Conservation (phyloP, 1,140 invertebrate genomes). For the Teleogryllus occipitalis region DNA sequence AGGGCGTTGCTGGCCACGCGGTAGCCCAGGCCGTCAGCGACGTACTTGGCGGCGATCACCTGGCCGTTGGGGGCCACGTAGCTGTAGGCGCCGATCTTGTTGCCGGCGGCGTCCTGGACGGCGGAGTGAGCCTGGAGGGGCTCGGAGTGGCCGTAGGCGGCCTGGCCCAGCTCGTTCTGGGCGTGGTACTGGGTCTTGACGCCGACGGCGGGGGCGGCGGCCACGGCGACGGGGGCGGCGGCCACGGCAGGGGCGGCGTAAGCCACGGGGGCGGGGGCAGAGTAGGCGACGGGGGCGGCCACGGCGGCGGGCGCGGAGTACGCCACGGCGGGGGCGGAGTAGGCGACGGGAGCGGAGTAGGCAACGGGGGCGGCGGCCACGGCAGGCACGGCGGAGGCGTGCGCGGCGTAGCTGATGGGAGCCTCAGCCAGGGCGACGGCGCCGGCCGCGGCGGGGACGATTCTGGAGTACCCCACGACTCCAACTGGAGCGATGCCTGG, state of each 20-base stretch:
- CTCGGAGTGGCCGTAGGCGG: constrained; percentile 46
- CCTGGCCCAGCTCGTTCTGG: constrained; percentile 46
- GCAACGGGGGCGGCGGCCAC: neutral
- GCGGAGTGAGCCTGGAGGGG: constrained; percentile 43
- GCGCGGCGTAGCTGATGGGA: neutral
- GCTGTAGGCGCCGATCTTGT: constrained; percentile 45
- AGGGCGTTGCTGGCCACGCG: constrained; percentile 43
- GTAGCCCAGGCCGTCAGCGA: constrained; percentile 42
- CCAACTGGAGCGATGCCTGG: neutral
- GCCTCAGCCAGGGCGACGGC: neutral
- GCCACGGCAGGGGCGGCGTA: neutral
- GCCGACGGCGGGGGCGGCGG: constrained; percentile 7
- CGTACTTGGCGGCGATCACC: constrained; percentile 43
- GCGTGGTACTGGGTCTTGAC: constrained; percentile 38
- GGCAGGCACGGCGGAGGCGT: neutral
- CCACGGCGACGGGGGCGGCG: neutral
- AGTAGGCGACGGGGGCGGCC: neutral
- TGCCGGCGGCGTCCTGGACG: constrained; percentile 41
- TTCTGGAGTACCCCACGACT: neutral
- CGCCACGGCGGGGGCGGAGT: neutral
- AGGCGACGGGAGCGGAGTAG: neutral
- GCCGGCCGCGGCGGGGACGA: neutral
- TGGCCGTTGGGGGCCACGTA: constrained; percentile 44
- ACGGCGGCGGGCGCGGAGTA: neutral
- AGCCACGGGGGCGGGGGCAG: neutral